Evolutionary conservation across 2,888 invertebrate genomes (phyloP), one percentile per base, ranked within the genome.

Genomic region (Rhaphigaster nebulosa): DNA sequence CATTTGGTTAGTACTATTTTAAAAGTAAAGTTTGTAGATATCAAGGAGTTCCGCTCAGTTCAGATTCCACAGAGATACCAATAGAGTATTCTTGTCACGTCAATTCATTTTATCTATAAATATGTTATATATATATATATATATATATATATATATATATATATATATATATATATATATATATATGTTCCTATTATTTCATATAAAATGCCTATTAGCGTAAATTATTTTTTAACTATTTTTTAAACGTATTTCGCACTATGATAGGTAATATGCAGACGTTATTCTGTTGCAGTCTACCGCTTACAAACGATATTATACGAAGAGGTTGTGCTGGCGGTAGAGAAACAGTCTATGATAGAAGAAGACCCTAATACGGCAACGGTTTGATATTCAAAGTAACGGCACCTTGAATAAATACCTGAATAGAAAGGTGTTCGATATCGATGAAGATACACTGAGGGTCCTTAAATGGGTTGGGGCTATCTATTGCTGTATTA

Each of bases 341-440:
- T 65, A 10, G 45, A 84, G 84, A 45, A 50, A 45, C 26, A 45
- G 45, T 41, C 45, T 84, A n/a, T 45, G 84, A 84, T 84, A 84
- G 26, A 84, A 84, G 84, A 50, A 41, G 45, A n/a, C n/a, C 70
- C 84, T 84, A 84, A 84, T 84, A 84, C n/a, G 84, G 84, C n/a
- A 41, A 50, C 26, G 84, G 84, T 50, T 84, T 84, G 84, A 84
- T 84, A 84, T 84, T 84, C 84, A 84, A 84, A 84, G 45, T 84
- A 84, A 84, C 84, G 84, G 84, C 45, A 84, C 45, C 23, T 84
- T 15, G 84, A 84, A 84, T 84, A 84, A 84, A 50, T 84, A 84
- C n/a, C 84, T 84, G 84, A 84, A 84, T 84, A 41, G 84, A 84
- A 50, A 84, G 84, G 84, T 84, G 84, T 84, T 84, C 84, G 84